A percentile compares a stretch with the other conserved stretches of the same genome.
These are phyloP conservation scores for Tarsius wallacei DNA, from an alignment of 2,797 vertebrate genomes.

Conservation along the genomic window DNA sequence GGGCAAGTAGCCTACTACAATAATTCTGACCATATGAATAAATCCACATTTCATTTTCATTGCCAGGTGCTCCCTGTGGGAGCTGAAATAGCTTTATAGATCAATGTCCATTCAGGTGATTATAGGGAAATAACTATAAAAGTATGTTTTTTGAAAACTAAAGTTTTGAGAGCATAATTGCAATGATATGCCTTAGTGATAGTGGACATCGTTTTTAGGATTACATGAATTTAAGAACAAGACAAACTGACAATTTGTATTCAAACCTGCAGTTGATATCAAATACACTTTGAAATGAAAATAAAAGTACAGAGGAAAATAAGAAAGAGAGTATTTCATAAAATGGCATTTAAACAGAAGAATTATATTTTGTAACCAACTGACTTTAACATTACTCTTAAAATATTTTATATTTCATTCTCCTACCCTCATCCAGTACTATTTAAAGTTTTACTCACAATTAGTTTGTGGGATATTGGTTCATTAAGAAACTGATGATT, in stretches of 20 bases:
- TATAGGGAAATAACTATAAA: slow-evolving; percentile 66
- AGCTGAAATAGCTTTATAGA: slow-evolving; percentile 42
- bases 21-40: slow-evolving; percentile 66
- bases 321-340: slow-evolving; percentile 6
- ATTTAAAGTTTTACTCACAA: slow-evolving; percentile 14
- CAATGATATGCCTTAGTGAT: slow-evolving; percentile 60
- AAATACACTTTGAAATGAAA: slow-evolving; percentile 15
- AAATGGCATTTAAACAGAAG: background rate
- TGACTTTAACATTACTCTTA: slow-evolving; percentile 23
- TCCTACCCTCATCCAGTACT: background rate
- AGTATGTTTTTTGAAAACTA: slow-evolving; percentile 52
- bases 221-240: slow-evolving; percentile 52
- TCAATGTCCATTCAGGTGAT: slow-evolving; percentile 35
- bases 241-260: background rate
- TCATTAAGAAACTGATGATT: background rate
- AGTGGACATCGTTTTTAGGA: background rate
- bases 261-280: background rate
- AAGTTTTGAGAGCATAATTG: slow-evolving; percentile 64
- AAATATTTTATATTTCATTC: slow-evolving; percentile 5
- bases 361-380: background rate
- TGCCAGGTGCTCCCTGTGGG: background rate
- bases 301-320: slow-evolving; percentile 25
- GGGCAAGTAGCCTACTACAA: slow-evolving; percentile 62
- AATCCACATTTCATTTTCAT: slow-evolving; percentile 13
- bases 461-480: background rate